Percentiles rank a stretch among this genome's conserved stretches.
Conservation (phyloP, 2,888 invertebrate genomes). For the Andrena bucephala region DNA sequence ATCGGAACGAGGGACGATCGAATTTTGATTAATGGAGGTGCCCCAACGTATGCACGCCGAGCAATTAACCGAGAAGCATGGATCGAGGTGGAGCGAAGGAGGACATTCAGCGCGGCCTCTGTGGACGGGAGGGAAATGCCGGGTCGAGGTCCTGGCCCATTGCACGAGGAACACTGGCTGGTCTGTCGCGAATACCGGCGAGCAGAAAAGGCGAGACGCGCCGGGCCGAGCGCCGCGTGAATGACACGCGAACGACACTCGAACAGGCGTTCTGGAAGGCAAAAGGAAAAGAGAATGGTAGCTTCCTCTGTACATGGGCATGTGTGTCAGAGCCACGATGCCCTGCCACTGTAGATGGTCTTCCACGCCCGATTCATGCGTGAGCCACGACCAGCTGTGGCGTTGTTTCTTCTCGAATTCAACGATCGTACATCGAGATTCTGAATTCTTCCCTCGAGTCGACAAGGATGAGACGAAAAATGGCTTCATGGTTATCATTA, state of each 20-base stretch:
- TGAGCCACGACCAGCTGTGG: conserved; percentile 40
- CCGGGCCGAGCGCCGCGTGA: conserved; percentile 30
- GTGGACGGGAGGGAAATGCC: neutral
- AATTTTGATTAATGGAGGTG: no score
- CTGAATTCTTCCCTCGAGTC: neutral
- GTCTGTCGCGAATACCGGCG: conserved; percentile 9
- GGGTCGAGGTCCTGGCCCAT: neutral
- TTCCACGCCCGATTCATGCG: conserved; percentile 30
- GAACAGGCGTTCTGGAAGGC: conserved; percentile 17
- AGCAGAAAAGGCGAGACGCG: conserved; percentile 39
- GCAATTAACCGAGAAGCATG: neutral
- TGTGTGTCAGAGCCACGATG: conserved; percentile 70
- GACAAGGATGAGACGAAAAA: no score
- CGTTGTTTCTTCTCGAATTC: neutral
- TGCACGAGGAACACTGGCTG: conserved; percentile 15
- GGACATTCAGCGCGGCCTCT: neutral
- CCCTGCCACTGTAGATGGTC: conserved; percentile 19
- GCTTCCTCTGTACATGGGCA: conserved; percentile 72
- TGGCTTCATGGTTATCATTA: no score
- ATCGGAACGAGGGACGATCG: no score
- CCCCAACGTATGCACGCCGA: neutral
- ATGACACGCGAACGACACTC: conserved; percentile 45
- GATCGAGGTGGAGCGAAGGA: neutral
- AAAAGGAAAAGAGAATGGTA: conserved; percentile 36
- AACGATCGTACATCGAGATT: neutral